Base-by-base conservation (phyloP, 2,888 invertebrate genomes). In the Catocala nupta region DNA sequence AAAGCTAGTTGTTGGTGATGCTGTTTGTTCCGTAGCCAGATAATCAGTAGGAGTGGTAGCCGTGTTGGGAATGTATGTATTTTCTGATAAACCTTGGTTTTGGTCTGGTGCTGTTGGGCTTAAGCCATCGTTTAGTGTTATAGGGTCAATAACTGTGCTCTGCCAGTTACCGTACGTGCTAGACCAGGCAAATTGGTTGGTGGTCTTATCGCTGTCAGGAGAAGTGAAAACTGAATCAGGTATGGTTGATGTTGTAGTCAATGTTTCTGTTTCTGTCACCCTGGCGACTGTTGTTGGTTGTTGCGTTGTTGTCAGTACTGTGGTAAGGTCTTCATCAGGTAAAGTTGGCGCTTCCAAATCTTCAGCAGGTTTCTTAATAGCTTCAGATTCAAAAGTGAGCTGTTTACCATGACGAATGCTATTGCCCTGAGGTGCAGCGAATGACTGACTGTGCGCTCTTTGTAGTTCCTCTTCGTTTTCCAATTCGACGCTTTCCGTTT, bases 61-160 rank as follows among this genome's bases (percentile, higher is more conserved):
- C 6, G 87, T 87, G 44, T 85, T 87, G 8, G 86, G 78, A 67
- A 83, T 71, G 82, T 89, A 84, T 34, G 86, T 73, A 68, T 81
- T 71, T 85, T 93, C 84, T 47, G 82, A 81, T 36, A 83, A 73
- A 12, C 83, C 75, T 69, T 86, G 81, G 6, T 83, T 71, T 57
- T 84, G 81, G 45, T 91, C 91, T 2, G 80, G 78, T 1, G 81
- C 87, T n/a, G 88, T 83, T 0, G 94, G 89, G 64, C 91, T 93
- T 8, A 96, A 81, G 0, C 95, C 96, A 63, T 96, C 96, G 80
- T 97, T 97, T 12, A 97, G 95, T 33, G 96, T 95, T 39, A 96
- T 94, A 0, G 97, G 97, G 84, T 97, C 96, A 7, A 97, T 95
- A 9, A 96, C 95, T 0, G 97, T 96, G 53, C 96, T 96, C 59